Evolutionary conservation across 2,113 vertebrate species (phyloP).

Genomic region (Daubentonia madagascariensis): DNA sequence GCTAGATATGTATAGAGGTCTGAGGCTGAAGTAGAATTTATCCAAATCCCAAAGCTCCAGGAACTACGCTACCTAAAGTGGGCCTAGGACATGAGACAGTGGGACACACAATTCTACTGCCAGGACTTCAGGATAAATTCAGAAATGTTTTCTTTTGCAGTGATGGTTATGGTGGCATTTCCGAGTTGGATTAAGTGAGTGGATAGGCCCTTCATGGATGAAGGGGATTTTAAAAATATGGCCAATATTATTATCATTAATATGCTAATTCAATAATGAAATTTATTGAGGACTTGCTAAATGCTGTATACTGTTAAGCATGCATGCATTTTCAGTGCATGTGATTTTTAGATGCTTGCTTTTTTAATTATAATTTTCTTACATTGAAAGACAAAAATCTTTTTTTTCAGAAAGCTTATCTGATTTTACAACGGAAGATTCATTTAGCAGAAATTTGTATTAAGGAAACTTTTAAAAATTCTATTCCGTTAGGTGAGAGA

Average conservation of each 20-base stretch:
- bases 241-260: background rate
- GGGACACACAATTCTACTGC: background rate
- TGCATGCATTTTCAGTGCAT: background rate
- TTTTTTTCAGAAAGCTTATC: background rate
- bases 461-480: background rate
- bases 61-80: accelerated
- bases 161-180: background rate
- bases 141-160: background rate
- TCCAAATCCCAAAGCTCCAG: background rate
- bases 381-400: background rate
- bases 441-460: background rate
- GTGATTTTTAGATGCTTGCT: background rate
- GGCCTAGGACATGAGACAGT: background rate
- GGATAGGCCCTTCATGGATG: background rate
- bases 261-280: background rate
- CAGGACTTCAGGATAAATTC: background rate
- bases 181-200: background rate
- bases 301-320: background rate
- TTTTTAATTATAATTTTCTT: conserved; percentile 20
- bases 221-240: background rate
- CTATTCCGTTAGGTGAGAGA: background rate
- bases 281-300: background rate
- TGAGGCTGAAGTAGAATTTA: background rate
- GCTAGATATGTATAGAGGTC: background rate
- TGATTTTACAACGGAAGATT: background rate